A percentile compares a stretch with the other conserved stretches of the same genome.
Conservation (phyloP, 2,113 vertebrate species). For the Raja brachyura region DNA sequence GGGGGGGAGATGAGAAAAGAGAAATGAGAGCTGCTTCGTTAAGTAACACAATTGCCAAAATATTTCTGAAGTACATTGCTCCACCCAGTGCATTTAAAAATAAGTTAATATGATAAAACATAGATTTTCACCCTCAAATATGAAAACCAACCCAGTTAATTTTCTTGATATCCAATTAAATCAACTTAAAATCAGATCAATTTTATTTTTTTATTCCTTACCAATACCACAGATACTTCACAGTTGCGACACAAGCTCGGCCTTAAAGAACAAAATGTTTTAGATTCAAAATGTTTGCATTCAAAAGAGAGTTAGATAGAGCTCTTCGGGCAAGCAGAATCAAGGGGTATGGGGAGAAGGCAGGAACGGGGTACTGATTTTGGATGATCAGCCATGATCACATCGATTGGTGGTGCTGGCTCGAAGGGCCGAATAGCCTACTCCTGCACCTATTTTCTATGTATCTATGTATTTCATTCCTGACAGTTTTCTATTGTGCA, state of each 20-base stretch:
- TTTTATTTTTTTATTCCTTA: background rate
- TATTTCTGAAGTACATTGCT: slow-evolving; percentile 44
- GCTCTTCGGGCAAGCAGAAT: no score
- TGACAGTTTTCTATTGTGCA: no score
- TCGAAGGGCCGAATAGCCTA: no score
- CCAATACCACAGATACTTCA: no score
- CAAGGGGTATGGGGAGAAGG: no score
- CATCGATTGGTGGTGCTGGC: no score
- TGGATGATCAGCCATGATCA: no score
- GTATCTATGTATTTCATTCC: no score
- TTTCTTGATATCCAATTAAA: background rate
- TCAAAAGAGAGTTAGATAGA: no score
- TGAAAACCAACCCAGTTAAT: slow-evolving; percentile 42
- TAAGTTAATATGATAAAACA: background rate
- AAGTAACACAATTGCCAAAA: slow-evolving; percentile 49
- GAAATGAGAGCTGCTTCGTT: slow-evolving; percentile 49
- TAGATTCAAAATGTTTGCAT: no score
- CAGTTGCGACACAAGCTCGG: background rate
- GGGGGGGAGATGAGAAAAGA: slow-evolving; percentile 47
- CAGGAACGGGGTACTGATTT: no score
- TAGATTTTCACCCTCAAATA: background rate
- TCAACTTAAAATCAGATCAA: slow-evolving; percentile 35
- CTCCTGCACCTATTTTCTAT: no score
- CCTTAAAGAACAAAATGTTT: background rate
- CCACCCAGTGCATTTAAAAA: slow-evolving; percentile 44